These are phyloP conservation scores for Papilio polytes DNA, from an alignment of 1,140 invertebrate species.

Conservation along the genomic window DNA sequence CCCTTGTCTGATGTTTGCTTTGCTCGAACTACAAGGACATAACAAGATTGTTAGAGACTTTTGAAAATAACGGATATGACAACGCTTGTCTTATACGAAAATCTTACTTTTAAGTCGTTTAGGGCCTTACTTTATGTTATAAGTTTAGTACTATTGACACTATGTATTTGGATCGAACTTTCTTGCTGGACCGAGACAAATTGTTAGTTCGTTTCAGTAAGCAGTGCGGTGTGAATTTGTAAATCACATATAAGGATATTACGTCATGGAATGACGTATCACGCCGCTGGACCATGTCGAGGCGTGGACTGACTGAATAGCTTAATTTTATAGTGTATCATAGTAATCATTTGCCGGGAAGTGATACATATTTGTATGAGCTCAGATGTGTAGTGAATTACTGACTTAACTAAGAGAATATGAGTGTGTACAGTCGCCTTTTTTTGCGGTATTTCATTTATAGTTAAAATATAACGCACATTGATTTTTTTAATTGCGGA, in stretches of 20 bases:
- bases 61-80: background rate
- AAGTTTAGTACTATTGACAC: background rate
- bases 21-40: no score
- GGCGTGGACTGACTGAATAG: conserved; percentile 23
- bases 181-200: background rate
- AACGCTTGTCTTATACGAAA: no score
- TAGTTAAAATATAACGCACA: no score
- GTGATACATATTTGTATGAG: conserved; percentile 7
- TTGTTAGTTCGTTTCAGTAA: conserved; percentile 8
- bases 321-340: conserved; percentile 32
- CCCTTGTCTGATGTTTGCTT: no score
- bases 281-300: conserved; percentile 6
- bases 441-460: no score
- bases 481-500: no score
- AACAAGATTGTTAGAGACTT: background rate
- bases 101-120: no score
- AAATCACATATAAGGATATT: conserved; percentile 32
- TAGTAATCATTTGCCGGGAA: conserved; percentile 3
- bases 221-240: conserved; percentile 4
- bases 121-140: background rate
- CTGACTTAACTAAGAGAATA: background rate
- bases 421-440: no score
- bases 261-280: conserved; percentile 29
- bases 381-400: background rate
- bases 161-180: background rate